Conservation (phyloP, 2,797 vertebrate genomes). For the Onychomys arenicola region DNA sequence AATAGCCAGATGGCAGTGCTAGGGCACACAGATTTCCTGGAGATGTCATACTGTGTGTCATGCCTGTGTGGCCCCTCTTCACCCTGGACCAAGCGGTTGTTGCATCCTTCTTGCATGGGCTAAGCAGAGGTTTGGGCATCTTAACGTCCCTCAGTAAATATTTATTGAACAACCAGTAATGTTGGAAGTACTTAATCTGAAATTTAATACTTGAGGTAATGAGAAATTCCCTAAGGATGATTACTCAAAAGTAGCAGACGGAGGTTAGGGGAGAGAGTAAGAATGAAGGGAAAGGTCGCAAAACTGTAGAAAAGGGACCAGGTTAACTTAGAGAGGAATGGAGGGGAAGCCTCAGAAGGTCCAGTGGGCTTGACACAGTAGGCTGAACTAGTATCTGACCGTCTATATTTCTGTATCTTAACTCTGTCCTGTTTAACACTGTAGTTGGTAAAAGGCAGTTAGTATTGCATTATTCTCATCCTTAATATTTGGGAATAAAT, state of each 20-base stretch:
- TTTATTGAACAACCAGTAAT: not conserved
- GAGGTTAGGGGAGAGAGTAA: not conserved
- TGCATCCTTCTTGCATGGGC: not conserved
- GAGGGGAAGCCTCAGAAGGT: not conserved
- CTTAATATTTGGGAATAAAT: not conserved
- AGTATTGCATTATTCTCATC: not conserved
- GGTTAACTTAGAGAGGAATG: not conserved
- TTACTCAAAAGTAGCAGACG: not conserved
- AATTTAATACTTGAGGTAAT: not conserved
- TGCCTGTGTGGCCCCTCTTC: not conserved
- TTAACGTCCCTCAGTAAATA: not conserved
- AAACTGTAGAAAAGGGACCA: not conserved
- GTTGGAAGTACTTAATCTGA: not conserved
- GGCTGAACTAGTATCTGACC: fast-evolving
- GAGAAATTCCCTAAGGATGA: not conserved
- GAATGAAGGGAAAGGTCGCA: not conserved
- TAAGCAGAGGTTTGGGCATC: not conserved
- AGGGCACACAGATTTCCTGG: fast-evolving
- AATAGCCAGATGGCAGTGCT: not conserved
- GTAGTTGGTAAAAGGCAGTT: not conserved
- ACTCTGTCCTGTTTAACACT: not conserved
- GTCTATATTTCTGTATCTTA: fast-evolving
- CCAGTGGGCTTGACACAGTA: no score
- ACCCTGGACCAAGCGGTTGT: not conserved
- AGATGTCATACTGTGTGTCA: not conserved